Conservation (phyloP, 2,888 invertebrate genomes). For the Athalia cordata region DNA sequence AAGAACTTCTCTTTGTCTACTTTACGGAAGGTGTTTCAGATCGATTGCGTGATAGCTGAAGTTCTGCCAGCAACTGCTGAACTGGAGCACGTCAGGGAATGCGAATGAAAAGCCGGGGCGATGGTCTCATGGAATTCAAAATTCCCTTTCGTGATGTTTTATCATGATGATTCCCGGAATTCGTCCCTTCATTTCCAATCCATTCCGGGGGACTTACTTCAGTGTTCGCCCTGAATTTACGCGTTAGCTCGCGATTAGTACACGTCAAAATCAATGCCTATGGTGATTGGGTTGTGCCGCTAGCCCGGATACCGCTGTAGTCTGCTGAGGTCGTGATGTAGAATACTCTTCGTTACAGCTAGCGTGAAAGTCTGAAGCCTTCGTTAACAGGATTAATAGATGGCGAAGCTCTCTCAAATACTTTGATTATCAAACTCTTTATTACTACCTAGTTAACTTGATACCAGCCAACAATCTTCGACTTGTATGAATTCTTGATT, state of each 20-base stretch:
- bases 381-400: slow-evolving; percentile 43
- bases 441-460: slow-evolving; percentile 8
- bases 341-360: slow-evolving; percentile 41
- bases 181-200: slow-evolving; percentile 13
- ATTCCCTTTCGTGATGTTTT: slow-evolving; percentile 13
- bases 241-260: slow-evolving; percentile 41
- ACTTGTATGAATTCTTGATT: slow-evolving; percentile 14
- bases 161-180: slow-evolving; percentile 19
- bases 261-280: slow-evolving; percentile 47
- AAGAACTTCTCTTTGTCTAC: no score
- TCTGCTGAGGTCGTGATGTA: background rate
- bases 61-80: no score
- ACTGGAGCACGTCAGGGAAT: no score
- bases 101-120: no score
- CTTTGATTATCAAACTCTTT: slow-evolving; percentile 41
- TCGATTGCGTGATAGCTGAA: no score
- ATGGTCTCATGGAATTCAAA: slow-evolving; percentile 4
- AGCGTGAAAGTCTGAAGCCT: slow-evolving; percentile 32
- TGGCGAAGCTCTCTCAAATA: slow-evolving; percentile 37
- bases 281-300: slow-evolving; percentile 37
- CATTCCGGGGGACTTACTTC: slow-evolving; percentile 20
- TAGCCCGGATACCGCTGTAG: slow-evolving; percentile 30
- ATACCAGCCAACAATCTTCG: background rate
- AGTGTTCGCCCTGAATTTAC: slow-evolving; percentile 5
- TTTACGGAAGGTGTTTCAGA: no score